phyloP scores from a whole-genome alignment of 2,797 vertebrate species.

The Ispidina lecontei region DNA sequence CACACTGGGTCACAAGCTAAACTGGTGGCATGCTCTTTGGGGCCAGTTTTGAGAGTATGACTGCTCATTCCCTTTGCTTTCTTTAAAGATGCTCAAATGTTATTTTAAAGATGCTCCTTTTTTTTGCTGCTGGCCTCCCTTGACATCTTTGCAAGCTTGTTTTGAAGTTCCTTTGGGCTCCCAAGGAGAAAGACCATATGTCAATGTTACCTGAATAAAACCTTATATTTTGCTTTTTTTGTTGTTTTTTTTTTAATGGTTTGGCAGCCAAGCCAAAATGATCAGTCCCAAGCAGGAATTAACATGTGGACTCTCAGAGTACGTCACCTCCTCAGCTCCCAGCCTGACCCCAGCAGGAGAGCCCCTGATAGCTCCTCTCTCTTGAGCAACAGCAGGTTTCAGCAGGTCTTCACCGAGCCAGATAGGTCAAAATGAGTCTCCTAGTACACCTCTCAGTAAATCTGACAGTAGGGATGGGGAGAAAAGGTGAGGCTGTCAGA shows the following conservation, averaged over 20 bases:
- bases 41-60: neutral
- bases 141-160: neutral
- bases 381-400: conserved; percentile 4
- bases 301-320: neutral
- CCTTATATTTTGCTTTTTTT: neutral
- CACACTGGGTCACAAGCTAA: neutral
- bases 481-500: neutral
- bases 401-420: conserved; percentile 11
- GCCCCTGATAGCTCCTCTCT: neutral
- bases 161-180: neutral
- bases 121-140: neutral
- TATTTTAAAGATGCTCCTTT: too few species aligned
- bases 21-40: neutral
- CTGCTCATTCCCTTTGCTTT: neutral
- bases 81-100: neutral
- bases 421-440: conserved; percentile 18
- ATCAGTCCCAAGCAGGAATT: conserved; percentile 1
- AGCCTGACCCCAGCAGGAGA: neutral
- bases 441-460: neutral
- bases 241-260: neutral
- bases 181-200: neutral
- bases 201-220: neutral
- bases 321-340: neutral
- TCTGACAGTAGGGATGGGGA: neutral
- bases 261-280: neutral